Conservation (phyloP, 2,888 invertebrate genomes). For the Isotomurus palustris region DNA sequence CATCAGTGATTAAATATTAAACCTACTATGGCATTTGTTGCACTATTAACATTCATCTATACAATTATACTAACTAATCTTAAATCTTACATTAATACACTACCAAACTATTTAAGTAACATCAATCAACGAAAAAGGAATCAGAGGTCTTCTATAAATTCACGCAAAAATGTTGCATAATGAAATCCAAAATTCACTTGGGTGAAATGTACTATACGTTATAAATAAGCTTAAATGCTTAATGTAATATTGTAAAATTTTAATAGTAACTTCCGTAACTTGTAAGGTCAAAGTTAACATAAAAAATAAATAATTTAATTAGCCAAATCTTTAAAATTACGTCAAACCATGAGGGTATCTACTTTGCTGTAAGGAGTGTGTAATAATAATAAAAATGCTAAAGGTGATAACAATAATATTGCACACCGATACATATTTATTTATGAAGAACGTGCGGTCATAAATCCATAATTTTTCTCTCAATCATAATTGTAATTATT, state of each 20-base stretch:
- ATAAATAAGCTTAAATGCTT: neutral
- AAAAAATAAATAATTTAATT: neutral
- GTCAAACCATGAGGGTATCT: neutral
- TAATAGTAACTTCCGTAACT: neutral
- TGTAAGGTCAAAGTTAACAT: neutral
- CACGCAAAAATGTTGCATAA: neutral
- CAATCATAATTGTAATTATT: too few relatives aligned
- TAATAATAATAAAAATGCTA: too few relatives aligned
- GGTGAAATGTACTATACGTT: neutral
- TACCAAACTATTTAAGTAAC: neutral
- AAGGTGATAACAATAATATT: too few relatives aligned
- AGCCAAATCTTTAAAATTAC: neutral
- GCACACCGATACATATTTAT: too few relatives aligned
- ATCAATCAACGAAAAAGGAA: conserved; percentile 11
- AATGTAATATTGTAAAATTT: neutral
- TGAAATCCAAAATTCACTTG: neutral
- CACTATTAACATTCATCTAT: conserved; percentile 6
- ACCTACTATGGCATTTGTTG: too few relatives aligned
- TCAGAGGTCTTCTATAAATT: conserved; percentile 10
- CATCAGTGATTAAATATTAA: too few relatives aligned
- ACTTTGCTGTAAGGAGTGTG: neutral
- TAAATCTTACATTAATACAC: neutral
- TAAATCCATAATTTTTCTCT: too few relatives aligned
- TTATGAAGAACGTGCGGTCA: too few relatives aligned
- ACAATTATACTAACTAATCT: neutral